Base-by-base conservation (phyloP, 2,113 vertebrate species). In the Muscicapa adusta region DNA sequence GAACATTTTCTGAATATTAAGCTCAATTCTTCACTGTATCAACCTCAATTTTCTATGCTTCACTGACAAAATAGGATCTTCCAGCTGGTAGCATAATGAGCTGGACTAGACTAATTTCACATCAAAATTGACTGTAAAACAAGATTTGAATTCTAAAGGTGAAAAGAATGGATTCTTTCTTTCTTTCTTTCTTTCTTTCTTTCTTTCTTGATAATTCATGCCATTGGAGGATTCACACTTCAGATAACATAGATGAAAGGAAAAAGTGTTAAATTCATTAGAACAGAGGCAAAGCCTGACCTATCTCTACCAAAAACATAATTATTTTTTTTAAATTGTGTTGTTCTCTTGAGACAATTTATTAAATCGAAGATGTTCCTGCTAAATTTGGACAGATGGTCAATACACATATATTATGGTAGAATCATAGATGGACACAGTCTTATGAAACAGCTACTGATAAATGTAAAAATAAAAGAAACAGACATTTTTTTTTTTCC, bases 91-190 rank as follows among this genome's bases (percentile, higher is more conserved):
- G 24, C 47, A 76, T 82, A 87, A 94, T 91, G 72, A 96, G 18
- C n/a, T 73, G 47, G 65, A 72, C 78, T 82, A 86, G 43, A 83
- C 19, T 26, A 87, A 72, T 77, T 86, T 93, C 62, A 57, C 19
- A 76, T 66, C 13, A 95, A 91, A 94, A 89, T 29, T 86, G 54
- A 88, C 80, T 87, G n/a, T 67, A 75, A 92, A 94, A 65, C 60
- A 84, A 68, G 29, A 23, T 75, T 85, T 82, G 29, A 88, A 91
- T 84, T 71, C 42, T 75, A 61, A 70, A 53, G 15, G 26, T 67
- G 14, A 1, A 57, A 70, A 71, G 7, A 13, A 19, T 19, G 4
- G 9, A 57, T 24, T 65, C 6, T 5, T 8, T 38, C 8, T 45
- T 45, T 12, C 14, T 43, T 23, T 15, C 28, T 62, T 38, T 45